A percentile compares a stretch with the other conserved stretches of the same genome.
phyloP scores from a whole-genome alignment of 2,888 invertebrate genomes.

The Atrina japonica region DNA sequence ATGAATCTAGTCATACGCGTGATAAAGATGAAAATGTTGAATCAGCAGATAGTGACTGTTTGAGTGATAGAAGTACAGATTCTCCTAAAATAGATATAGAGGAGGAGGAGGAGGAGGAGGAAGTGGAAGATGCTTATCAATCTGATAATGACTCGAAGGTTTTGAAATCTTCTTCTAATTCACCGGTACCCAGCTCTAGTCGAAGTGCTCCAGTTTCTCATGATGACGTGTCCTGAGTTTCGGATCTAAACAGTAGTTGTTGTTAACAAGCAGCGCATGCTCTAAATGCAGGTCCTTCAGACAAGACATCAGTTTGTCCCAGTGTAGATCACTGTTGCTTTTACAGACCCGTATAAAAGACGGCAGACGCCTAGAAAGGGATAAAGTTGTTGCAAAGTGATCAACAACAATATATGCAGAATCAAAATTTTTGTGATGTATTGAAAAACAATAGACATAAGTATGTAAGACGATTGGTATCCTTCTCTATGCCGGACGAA shows the following conservation, averaged over 20 bases:
- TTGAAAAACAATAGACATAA: no score
- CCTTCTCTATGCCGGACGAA: no score
- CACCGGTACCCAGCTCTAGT: slow-evolving; percentile 9
- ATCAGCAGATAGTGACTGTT: slow-evolving; percentile 39
- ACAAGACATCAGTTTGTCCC: no score
- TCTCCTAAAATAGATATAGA: slow-evolving; percentile 43
- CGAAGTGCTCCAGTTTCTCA: slow-evolving; percentile 10
- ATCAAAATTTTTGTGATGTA: no score
- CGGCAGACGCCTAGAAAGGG: no score
- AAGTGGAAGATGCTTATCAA: slow-evolving; percentile 24
- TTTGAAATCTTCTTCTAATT: slow-evolving; percentile 10
- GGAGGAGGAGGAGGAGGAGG: not conserved
- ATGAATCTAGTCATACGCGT: slow-evolving; percentile 5
- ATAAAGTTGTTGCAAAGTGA: no score
- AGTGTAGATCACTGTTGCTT: no score
- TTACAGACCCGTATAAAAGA: no score
- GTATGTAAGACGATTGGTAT: no score
- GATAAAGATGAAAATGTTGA: slow-evolving; percentile 13
- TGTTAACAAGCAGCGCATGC: slow-evolving; percentile 26
- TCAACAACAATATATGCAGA: no score
- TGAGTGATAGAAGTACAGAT: slow-evolving; percentile 43
- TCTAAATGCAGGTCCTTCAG: slow-evolving; percentile 26
- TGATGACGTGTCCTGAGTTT: slow-evolving; percentile 5
- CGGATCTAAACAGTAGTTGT: not conserved
- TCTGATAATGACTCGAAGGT: not conserved